These are phyloP conservation scores for Frankliniella intonsa DNA, from an alignment of 2,888 invertebrate genomes.

Conservation along the genomic window DNA sequence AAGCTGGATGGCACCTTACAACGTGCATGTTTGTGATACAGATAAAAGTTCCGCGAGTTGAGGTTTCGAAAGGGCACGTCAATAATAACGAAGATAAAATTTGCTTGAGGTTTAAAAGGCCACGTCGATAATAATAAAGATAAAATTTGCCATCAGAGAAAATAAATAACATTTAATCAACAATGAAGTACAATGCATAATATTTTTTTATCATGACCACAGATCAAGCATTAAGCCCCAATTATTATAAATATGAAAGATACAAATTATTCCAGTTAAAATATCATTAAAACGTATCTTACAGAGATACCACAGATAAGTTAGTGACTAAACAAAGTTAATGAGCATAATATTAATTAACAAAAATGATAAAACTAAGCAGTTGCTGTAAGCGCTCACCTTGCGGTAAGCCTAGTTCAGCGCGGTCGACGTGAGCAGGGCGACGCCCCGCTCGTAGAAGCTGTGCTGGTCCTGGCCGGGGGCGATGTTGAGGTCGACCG, in stretches of 20 bases:
- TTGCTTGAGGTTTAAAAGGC: neutral
- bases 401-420: conserved; percentile 58
- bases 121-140: neutral
- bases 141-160: no score
- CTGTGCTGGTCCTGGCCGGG: conserved; percentile 88
- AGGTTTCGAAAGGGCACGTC: neutral
- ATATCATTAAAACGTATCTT: neutral
- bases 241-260: neutral
- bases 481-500: conserved; percentile 87
- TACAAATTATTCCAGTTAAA: neutral
- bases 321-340: neutral
- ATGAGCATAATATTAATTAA: neutral
- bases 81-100: neutral
- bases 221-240: neutral
- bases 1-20: no score
- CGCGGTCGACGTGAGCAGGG: conserved; percentile 87
- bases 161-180: no score
- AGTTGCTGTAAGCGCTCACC: no score
- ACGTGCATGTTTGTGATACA: no score
- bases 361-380: neutral
- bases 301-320: neutral
- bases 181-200: no score
- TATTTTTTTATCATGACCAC: no score
- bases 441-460: conserved; percentile 98
- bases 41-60: neutral